Evolutionary conservation across 1,140 invertebrate genomes (phyloP).

Genomic region (Atopsyche davidsoni): DNA sequence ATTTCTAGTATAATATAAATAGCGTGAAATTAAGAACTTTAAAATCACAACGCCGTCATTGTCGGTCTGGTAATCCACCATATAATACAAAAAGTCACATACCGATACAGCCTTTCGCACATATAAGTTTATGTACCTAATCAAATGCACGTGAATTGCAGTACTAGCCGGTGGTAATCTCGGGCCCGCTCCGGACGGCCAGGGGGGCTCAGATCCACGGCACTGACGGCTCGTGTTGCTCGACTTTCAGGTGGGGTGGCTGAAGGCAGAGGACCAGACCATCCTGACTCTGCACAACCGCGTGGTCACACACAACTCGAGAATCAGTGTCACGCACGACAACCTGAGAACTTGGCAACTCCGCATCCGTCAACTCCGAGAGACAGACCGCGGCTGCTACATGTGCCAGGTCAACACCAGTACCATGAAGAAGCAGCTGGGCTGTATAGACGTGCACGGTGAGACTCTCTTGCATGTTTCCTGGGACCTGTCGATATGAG

Average conservation of each 20-base stretch:
- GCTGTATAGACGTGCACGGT: constrained; percentile 85
- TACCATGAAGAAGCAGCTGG: constrained; percentile 79
- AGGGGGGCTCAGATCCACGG: too few species aligned
- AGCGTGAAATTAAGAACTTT: too few species aligned
- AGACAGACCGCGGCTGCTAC: constrained; percentile 70
- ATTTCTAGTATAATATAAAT: too few species aligned
- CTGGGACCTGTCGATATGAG: background rate
- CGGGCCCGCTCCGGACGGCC: too few species aligned
- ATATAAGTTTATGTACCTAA: too few species aligned
- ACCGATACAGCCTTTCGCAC: too few species aligned
- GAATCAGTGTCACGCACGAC: constrained; percentile 72
- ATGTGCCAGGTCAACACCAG: constrained; percentile 87
- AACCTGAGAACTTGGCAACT: constrained; percentile 69
- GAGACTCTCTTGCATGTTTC: constrained; percentile 33
- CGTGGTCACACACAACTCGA: constrained; percentile 75
- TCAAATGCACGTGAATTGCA: too few species aligned
- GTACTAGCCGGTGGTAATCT: too few species aligned
- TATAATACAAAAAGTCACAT: too few species aligned
- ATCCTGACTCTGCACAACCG: constrained; percentile 76
- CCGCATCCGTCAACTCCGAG: constrained; percentile 63
- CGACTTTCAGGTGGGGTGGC: constrained; percentile 87
- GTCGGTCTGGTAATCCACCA: too few species aligned
- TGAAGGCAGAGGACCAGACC: constrained; percentile 82
- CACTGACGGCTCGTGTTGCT: too few species aligned
- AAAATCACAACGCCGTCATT: too few species aligned